phyloP scores from a whole-genome alignment of 2,888 invertebrate species.

The Tenthredo amoena region DNA sequence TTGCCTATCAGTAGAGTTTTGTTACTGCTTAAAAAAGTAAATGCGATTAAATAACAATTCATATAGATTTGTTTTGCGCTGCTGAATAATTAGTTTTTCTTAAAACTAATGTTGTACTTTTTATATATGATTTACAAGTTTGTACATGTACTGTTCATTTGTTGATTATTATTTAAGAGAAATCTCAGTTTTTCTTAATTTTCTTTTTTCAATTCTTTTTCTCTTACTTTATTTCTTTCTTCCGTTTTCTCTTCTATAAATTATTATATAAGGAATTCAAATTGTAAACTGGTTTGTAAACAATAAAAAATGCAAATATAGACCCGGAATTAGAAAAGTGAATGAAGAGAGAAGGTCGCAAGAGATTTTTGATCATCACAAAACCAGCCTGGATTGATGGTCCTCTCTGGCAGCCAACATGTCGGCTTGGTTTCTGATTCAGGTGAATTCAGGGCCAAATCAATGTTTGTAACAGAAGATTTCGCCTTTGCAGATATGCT shows the following conservation, averaged over 20 bases:
- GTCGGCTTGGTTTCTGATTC: constrained; percentile 75
- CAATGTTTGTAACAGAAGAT: constrained; percentile 71
- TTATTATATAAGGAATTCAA: constrained; percentile 49
- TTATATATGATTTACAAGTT: constrained; percentile 6
- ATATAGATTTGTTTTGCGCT: background rate
- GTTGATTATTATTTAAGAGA: background rate
- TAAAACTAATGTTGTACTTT: background rate
- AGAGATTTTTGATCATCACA: constrained; percentile 47
- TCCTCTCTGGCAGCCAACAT: constrained; percentile 68
- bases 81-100: background rate
- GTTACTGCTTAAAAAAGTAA: background rate
- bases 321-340: constrained; percentile 61
- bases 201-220: background rate
- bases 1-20: background rate
- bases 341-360: constrained; percentile 66
- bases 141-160: constrained; percentile 10
- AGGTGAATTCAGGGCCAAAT: constrained; percentile 77
- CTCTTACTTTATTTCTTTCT: background rate
- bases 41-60: background rate
- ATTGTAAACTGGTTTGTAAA: constrained; percentile 58
- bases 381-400: constrained; percentile 44
- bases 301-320: constrained; percentile 61
- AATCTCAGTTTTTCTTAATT: background rate
- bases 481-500: constrained; percentile 14
- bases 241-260: background rate